Base-by-base conservation (phyloP, 2,888 invertebrate species). In the Heteromurus nitidus region DNA sequence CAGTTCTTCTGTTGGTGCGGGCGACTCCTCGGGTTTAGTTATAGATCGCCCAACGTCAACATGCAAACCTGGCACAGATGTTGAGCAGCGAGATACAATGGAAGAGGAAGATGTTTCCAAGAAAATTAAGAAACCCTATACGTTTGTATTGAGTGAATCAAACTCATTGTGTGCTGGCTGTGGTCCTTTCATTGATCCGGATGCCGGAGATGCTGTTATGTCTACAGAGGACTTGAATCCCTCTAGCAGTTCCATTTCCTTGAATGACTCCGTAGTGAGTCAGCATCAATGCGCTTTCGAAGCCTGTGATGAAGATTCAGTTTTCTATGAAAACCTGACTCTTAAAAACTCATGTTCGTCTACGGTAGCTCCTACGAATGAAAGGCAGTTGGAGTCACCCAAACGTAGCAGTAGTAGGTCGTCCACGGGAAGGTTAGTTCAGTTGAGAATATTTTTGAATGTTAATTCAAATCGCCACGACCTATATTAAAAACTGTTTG, bases 231-330 rank as follows among this genome's bases (percentile, higher is more conserved):
- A 76, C 22, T 47, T 76, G 20, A 22, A 30, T 13, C 76, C 68
- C 0, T 22, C 68, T 7, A 50, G 60, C 20, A 70, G 50, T 24
- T 64, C 64, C n/a, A 20, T n/a, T 47, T 64, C 67, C 5, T 26
- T 79, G n/a, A 60, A 70, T 36, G 82, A 70, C 26, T 70, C 82
- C 30, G 55, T 42, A 64, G 53, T 68, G 60, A 47, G 44, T 58
- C 53, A 70, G 22, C 76, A 86, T 77, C 86, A 86, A 31, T 85
- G 86, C 76, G 85, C 85, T 64, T 87, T 87, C 72, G 85, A 87
- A 81, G 82, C 87, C 53, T 87, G 87, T 80, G 87, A 87, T 75
- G 87, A 87, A 50, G 86, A 87, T 79, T 87, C 87, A 2, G 82
- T 87, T 16, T 82, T 79, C 24, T 83, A 85, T 65, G 80, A 80